phyloP scores from a whole-genome alignment of 2,888 invertebrate genomes.

The Lasioglossum calceatum region DNA sequence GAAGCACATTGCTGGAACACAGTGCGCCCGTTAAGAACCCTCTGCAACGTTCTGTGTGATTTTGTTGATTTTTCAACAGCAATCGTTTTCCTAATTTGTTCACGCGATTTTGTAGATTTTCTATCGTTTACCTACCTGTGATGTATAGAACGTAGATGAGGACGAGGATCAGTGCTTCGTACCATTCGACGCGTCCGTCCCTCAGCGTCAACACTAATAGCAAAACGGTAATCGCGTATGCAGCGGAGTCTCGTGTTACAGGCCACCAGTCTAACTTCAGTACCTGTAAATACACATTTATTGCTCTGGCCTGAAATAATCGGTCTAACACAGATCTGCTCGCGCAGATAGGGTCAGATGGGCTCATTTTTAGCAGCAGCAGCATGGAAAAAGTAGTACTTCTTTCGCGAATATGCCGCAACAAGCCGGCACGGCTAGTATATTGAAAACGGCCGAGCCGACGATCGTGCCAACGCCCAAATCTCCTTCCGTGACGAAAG shows the following conservation, averaged over 20 bases:
- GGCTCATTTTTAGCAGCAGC: neutral
- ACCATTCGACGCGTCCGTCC: conserved; percentile 91
- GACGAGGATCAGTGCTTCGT: conserved; percentile 90
- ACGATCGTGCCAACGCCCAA: conserved; percentile 92
- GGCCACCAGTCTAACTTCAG: conserved; percentile 92
- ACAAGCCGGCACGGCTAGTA: conserved; percentile 91
- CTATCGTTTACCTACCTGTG: conserved; percentile 84
- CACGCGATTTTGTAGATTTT: neutral
- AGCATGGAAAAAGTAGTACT: conserved; percentile 79
- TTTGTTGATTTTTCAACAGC: neutral
- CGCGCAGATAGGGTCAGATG: neutral
- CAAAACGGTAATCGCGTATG: conserved; percentile 90
- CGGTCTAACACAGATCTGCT: neutral
- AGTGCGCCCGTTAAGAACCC: neutral
- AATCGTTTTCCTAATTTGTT: too few species aligned
- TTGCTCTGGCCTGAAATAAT: neutral
- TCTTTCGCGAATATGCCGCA: conserved; percentile 88
- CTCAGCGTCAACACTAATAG: conserved; percentile 89
- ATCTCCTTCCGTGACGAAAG: conserved; percentile 91
- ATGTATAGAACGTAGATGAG: conserved; percentile 90
- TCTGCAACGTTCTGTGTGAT: neutral
- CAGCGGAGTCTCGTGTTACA: conserved; percentile 90
- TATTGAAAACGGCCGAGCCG: conserved; percentile 92
- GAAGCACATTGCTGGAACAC: conserved; percentile 88
- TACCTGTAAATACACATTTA: conserved; percentile 83